Evolutionary conservation across 2,113 vertebrate species (phyloP), one percentile per base, ranked within the genome.

Genomic region (Neomonachus schauinslandi): DNA sequence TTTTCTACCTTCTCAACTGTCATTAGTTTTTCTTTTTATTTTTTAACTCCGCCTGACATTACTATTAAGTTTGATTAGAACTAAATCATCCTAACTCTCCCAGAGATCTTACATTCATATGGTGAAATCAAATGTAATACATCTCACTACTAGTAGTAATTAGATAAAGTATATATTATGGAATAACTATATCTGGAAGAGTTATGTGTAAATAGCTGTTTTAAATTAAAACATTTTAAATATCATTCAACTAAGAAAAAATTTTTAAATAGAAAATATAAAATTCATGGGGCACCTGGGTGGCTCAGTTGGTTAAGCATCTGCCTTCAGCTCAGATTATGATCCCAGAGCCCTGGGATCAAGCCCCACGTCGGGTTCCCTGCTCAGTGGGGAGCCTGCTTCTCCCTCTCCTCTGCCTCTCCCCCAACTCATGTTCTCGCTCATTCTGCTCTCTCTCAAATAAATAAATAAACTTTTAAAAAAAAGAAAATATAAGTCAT

Each of bases 221-320:
- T 94, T 85, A 89, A 96, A 81, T 89, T 81, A 85, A 91, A 97
- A 77, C 22, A 93, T 77, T 96, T 95, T 95, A 93, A 96, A 92
- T 93, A 76, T 89, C 28, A 93, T 46, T 95, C n/a, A 22, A 89
- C 79, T 94, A 18, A 89, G 28, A 42, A 94, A 42, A 82, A 0
- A 10, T 33, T 74, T 76, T 93, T 96, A 93, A 97, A 81, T 89
- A 81, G 16, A 95, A 80, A 7, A 77, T 39, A 83, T 26, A 93
- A 76, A 91, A n/a, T 28, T 83, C 16, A 46, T 46, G 46, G 46
- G 46, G 46, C 46, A 46, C 46, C 46, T 46, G 46, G 46, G 46
- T 46, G 46, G 46, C 46, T 46, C 46, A 46, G 46, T 46, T 46
- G 7, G 46, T 46, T 46, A 46, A 46, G 46, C 46, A 46, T 46